A percentile compares a stretch with the other conserved stretches of the same genome.
phyloP scores from a whole-genome alignment of 2,113 vertebrate species.

The Maccullochella peelii region DNA sequence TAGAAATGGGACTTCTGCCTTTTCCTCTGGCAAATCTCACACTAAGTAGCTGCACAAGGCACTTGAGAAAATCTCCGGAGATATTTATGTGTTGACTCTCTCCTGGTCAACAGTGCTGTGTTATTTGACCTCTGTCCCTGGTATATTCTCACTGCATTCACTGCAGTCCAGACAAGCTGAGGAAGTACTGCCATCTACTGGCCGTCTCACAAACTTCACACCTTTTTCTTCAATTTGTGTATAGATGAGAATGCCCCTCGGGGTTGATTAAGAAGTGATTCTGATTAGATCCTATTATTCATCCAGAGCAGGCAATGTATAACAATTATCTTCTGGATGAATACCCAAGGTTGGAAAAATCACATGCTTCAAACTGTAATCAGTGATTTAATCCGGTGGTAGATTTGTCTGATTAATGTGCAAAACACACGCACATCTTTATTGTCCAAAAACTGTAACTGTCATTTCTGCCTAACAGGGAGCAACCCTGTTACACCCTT shows the following conservation, averaged over 20 bases:
- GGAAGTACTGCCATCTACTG: slow-evolving; percentile 80
- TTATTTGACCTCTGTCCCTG: slow-evolving; percentile 73
- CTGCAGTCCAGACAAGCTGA: slow-evolving; percentile 22
- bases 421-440: slow-evolving; percentile 1
- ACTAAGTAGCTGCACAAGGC: slow-evolving; percentile 70
- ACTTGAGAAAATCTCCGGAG: slow-evolving; percentile 76
- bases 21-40: slow-evolving; percentile 79
- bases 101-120: slow-evolving; percentile 62
- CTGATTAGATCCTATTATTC: slow-evolving; percentile 62
- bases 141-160: slow-evolving; percentile 8
- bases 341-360: slow-evolving; percentile 6
- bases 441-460: background rate
- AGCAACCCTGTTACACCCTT: background rate
- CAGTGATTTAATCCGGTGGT: slow-evolving; percentile 32
- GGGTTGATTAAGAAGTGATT: slow-evolving; percentile 53
- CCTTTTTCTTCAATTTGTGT: background rate
- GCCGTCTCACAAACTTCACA: slow-evolving; percentile 4
- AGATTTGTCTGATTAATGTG: slow-evolving; percentile 28
- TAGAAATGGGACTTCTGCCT: slow-evolving; percentile 76
- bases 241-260: slow-evolving; percentile 16
- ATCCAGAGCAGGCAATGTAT: slow-evolving; percentile 21
- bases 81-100: slow-evolving; percentile 75
- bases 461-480: background rate
- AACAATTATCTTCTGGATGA: slow-evolving; percentile 43
- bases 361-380: slow-evolving; percentile 30